phyloP scores from a whole-genome alignment of 1,140 invertebrate genomes.

The Dysdera silvatica region DNA sequence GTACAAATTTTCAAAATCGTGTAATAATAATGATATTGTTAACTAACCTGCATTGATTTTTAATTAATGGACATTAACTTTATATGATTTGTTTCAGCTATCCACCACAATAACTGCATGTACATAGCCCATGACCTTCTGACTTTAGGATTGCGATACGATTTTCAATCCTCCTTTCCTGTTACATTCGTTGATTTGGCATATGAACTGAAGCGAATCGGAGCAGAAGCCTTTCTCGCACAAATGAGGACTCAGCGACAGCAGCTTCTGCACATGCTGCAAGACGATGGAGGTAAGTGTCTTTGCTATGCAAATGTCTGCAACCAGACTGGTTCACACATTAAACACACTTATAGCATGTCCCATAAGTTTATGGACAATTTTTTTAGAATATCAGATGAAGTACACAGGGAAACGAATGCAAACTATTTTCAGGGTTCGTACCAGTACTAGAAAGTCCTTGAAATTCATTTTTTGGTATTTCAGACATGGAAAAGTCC shows the following conservation, averaged over 20 bases:
- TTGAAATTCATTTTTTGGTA: too few relatives aligned
- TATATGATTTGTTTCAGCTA: conserved; percentile 51
- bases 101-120: conserved; percentile 89
- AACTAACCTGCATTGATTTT: not conserved
- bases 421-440: too few relatives aligned
- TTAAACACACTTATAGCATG: too few relatives aligned
- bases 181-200: conserved; percentile 56
- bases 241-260: conserved; percentile 64
- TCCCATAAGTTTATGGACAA: too few relatives aligned
- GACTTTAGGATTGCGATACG: conserved; percentile 54
- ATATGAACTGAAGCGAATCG: conserved; percentile 57
- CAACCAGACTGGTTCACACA: too few relatives aligned
- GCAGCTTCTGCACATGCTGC: conserved; percentile 61
- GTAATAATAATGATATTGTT: not conserved
- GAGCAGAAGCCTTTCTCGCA: conserved; percentile 57
- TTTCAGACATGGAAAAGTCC: too few relatives aligned
- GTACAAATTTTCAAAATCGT: conserved; percentile 43
- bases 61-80: not conserved
- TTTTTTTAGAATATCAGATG: too few relatives aligned
- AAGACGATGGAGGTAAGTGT: conserved; percentile 57
- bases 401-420: too few relatives aligned
- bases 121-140: conserved; percentile 69
- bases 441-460: too few relatives aligned
- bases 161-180: conserved; percentile 33
- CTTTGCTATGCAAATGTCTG: too few relatives aligned